Evolutionary conservation across 2,113 vertebrate genomes (phyloP).

Genomic region (Recurvirostra avosetta): DNA sequence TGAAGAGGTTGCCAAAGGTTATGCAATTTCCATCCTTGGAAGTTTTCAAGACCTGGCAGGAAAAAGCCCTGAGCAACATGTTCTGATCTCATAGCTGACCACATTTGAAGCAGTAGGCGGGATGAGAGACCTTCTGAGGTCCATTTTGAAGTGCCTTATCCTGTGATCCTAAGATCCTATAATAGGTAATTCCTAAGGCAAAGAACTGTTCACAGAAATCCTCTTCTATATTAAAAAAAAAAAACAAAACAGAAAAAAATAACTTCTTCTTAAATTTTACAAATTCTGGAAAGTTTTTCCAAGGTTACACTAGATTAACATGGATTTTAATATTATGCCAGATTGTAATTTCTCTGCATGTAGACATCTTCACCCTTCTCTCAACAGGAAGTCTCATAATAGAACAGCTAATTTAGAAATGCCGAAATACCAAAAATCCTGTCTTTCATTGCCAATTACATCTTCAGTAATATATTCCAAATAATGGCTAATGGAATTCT

Average conservation of each 20-base stretch:
- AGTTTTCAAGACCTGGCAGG: not conserved
- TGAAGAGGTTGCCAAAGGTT: not conserved
- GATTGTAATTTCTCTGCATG: not conserved
- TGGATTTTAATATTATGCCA: not conserved
- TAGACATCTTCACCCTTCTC: not conserved
- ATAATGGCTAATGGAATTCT: not conserved
- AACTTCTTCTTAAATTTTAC: conserved; percentile 17
- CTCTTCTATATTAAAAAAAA: not conserved
- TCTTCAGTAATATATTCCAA: not conserved
- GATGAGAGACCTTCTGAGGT: not conserved
- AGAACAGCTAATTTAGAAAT: conserved; percentile 8
- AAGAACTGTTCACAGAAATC: not conserved
- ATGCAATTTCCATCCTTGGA: not conserved
- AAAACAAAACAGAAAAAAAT: too few relatives aligned
- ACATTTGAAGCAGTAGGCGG: not conserved
- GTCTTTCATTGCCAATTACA: not conserved
- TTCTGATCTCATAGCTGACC: not conserved
- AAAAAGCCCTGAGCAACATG: not conserved
- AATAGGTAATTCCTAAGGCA: not conserved
- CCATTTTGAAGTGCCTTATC: not conserved
- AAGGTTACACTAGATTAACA: not conserved
- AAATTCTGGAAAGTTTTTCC: not conserved
- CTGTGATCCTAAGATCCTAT: not conserved
- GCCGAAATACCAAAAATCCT: not conserved
- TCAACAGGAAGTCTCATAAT: not conserved